A percentile compares a stretch with the other conserved stretches of the same genome.
These are phyloP conservation scores for Tachycineta bicolor DNA, from an alignment of 2,113 vertebrate genomes.

Conservation along the genomic window DNA sequence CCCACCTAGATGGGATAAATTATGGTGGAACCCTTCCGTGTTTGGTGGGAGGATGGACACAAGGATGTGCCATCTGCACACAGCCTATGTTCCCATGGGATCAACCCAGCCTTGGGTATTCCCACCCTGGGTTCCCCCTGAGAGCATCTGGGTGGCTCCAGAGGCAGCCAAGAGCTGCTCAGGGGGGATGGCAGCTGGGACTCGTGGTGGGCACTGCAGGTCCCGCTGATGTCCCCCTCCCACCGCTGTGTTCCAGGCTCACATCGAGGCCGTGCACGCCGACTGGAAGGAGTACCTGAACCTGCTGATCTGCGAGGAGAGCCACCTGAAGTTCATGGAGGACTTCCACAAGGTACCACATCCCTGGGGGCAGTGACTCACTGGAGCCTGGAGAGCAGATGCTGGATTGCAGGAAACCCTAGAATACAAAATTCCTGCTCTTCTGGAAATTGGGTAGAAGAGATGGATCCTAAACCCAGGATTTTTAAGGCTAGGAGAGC, in stretches of 20 bases:
- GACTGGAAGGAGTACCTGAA: slow-evolving; percentile 99
- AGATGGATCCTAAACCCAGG: background rate
- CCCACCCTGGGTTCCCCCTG: background rate
- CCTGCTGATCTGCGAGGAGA: slow-evolving; percentile 97
- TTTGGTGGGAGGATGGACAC: background rate
- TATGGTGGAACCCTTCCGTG: background rate
- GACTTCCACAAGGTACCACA: slow-evolving; percentile 91
- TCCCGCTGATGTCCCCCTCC: background rate
- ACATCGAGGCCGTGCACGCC: slow-evolving; percentile 92
- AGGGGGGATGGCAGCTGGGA: background rate
- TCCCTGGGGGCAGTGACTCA: accelerated
- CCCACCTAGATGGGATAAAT: background rate
- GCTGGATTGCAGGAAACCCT: background rate
- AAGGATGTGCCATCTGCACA: background rate
- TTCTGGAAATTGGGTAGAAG: background rate
- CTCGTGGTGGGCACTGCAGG: background rate
- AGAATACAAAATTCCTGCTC: background rate
- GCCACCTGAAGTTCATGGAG: slow-evolving; percentile 95
- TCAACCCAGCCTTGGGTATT: background rate
- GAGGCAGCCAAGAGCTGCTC: background rate
- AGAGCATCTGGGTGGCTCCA: background rate
- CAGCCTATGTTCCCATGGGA: background rate
- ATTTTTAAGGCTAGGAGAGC: background rate
- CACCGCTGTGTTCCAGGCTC: slow-evolving; percentile 77
- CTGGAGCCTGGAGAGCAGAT: accelerated